phyloP scores from a whole-genome alignment of 2,797 vertebrate species.

The Oreochromis mossambicus region DNA sequence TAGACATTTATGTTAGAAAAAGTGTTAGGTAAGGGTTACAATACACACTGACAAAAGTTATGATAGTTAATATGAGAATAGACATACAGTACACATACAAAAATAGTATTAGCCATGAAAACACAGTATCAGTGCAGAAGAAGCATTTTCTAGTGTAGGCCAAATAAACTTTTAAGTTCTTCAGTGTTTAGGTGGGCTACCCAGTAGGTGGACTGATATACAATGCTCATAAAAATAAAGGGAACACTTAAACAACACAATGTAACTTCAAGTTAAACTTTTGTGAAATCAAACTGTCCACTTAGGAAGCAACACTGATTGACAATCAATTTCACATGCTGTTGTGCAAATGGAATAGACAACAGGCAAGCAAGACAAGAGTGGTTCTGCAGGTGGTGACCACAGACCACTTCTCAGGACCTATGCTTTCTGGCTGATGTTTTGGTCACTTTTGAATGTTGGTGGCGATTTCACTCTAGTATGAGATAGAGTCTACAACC shows the following conservation, averaged over 20 bases:
- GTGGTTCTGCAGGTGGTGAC: rapidly evolving
- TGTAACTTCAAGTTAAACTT: background rate
- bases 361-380: background rate
- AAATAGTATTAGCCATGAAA: background rate
- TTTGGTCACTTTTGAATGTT: background rate
- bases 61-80: background rate
- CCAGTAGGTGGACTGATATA: background rate
- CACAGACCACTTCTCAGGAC: background rate
- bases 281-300: background rate
- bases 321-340: background rate
- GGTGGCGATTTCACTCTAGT: background rate
- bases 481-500: background rate
- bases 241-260: background rate
- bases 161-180: background rate
- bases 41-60: background rate
- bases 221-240: background rate
- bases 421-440: background rate
- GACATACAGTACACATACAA: background rate
- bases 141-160: background rate
- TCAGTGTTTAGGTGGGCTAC: background rate
- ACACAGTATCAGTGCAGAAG: background rate
- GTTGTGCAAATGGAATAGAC: background rate
- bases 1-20: background rate
- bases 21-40: background rate
- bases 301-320: background rate